Base-by-base conservation (phyloP, 2,888 invertebrate species). In the Eristalis pertinax region DNA sequence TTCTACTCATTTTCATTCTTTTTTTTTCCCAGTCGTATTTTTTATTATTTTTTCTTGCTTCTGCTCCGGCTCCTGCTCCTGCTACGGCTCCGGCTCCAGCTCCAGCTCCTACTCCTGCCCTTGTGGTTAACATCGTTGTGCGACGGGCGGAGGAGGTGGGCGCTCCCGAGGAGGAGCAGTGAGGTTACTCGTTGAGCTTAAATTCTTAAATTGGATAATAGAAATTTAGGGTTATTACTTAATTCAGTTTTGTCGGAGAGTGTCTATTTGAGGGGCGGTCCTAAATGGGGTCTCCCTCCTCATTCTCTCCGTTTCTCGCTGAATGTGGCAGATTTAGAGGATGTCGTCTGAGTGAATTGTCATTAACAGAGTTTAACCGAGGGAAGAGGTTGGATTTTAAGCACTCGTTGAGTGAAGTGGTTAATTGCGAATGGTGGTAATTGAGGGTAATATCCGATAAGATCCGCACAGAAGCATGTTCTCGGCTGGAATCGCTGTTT, bases 171-270 rank as follows among this genome's bases (percentile, higher is more conserved):
- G 35, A 13, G 7, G 10, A 15, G 60, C 50, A 68, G 73, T 26
- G 26, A 13, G 7, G 8, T 19, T 62, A 58, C 73, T 73, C 50
- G 50, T 63, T 72, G 65, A 76, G 76, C 60, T 76, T 76, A 76
- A 70, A 65, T 76, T 76, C 76, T 76, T 72, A 82, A 82, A 82
- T 82, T 82, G 82, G 82, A 76, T 83, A 83, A 83, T 83, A 75
- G 75, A 87, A 79, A 87, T 79, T 67, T 83, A 83, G 87, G 68
- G 83, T 83, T 75, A 83, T 79, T 74, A 50, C 79, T 75, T 79
- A 72, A 75, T 77, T 72, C 35, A 86, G 75, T 69, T 56, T 26
- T 13, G 60, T 60, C 60, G 26, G 62, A n/a, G 68, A 82, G 65
- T 76, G 72, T 41, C 69, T 79, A 63, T 67, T 50, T 60, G 41